Conservation (phyloP, 2,113 vertebrate species). For the Datnioides undecimradiatus region DNA sequence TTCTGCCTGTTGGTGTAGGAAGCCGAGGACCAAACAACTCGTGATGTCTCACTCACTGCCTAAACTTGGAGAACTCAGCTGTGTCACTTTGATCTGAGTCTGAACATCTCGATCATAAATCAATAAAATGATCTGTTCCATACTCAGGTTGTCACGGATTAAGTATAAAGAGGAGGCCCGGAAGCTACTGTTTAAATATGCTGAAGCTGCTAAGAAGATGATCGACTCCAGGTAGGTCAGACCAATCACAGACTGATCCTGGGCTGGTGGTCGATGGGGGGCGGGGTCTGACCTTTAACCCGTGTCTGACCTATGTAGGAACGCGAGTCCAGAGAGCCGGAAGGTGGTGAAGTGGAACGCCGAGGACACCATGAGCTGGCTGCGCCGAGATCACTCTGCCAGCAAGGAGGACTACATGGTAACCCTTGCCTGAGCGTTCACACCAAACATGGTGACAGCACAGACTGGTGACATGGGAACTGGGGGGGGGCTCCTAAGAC, state of each 20-base stretch:
- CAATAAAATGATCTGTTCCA: too few relatives aligned
- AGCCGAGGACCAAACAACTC: too few relatives aligned
- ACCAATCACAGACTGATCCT: neutral
- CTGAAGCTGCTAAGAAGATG: slow-evolving; percentile 96
- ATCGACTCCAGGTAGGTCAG: slow-evolving; percentile 93
- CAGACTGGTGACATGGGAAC: too few relatives aligned
- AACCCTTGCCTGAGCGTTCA: too few relatives aligned
- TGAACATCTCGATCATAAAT: too few relatives aligned
- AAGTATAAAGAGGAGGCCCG: slow-evolving; percentile 98
- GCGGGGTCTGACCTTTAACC: neutral
- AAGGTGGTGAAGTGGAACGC: slow-evolving; percentile 99
- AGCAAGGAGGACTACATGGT: slow-evolving; percentile 99
- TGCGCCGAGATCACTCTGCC: slow-evolving; percentile 95
- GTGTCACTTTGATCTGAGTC: too few relatives aligned
- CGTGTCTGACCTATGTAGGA: slow-evolving; percentile 82
- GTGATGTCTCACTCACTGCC: too few relatives aligned
- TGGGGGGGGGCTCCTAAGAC: too few relatives aligned
- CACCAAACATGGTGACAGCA: too few relatives aligned
- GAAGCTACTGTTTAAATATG: slow-evolving; percentile 95
- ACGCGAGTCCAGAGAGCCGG: slow-evolving; percentile 95
- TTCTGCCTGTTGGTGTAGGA: too few relatives aligned
- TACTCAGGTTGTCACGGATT: slow-evolving; percentile 94
- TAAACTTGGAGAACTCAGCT: too few relatives aligned
- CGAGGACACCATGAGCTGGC: slow-evolving; percentile 98
- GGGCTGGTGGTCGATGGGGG: neutral